These are phyloP conservation scores for Ramazzottius varieornatus DNA, from an alignment of 2,888 invertebrate genomes.

Conservation along the genomic window DNA sequence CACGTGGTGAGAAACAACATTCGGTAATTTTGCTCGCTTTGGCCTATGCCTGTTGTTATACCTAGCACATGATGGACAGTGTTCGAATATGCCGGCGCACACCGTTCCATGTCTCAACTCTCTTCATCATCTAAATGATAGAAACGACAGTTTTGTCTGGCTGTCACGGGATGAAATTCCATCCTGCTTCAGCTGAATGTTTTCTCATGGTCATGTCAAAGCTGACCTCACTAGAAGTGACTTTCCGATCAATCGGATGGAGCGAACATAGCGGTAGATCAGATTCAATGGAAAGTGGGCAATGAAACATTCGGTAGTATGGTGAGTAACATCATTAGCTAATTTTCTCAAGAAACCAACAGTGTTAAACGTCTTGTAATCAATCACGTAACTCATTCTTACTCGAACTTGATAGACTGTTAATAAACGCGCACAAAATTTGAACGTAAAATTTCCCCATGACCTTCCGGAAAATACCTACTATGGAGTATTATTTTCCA, in stretches of 20 bases:
- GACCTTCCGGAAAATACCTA: too few species aligned
- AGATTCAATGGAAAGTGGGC: not conserved
- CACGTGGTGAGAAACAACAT: not conserved
- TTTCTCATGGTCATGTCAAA: not conserved
- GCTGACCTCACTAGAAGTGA: too few species aligned
- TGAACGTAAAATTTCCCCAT: too few species aligned
- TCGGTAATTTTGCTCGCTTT: too few species aligned
- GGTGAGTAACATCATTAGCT: not conserved
- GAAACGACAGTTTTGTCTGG: not conserved
- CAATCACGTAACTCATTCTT: not conserved
- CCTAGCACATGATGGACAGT: too few species aligned
- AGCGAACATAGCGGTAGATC: not conserved
- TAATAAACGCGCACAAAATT: too few species aligned
- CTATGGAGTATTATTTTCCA: too few species aligned
- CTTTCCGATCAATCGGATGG: not conserved
- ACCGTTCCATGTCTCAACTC: too few species aligned
- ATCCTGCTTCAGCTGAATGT: not conserved
- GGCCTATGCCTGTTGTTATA: not conserved
- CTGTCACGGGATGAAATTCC: not conserved
- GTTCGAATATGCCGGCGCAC: too few species aligned
- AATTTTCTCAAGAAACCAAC: not conserved
- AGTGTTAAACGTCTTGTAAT: not conserved
- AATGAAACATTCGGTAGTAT: not conserved
- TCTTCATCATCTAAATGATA: too few species aligned
- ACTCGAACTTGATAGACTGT: not conserved